Evolutionary conservation across 2,888 invertebrate species (phyloP), one percentile per base, ranked within the genome.

Genomic region (Idaea straminata): DNA sequence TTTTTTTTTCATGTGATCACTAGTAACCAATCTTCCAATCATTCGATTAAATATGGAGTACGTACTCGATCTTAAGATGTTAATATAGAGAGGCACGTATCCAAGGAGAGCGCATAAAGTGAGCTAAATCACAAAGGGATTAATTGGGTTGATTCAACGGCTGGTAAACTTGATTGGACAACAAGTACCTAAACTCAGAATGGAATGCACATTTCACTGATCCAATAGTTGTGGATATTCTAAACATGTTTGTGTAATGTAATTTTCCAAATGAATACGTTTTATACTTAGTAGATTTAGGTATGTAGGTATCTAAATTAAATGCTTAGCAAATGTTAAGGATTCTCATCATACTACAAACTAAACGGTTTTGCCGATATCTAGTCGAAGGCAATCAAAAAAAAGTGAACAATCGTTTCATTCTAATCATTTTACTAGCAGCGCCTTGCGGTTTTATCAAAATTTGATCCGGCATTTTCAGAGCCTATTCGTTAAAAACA

Each of bases 61-160:
- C 72, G 35, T 57, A 57, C 62, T 63, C 5, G 64, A 61, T 60
- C 61, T 62, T 63, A 66, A 61, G 64, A 61, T 59, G 62, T 67
- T 62, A 70, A 67, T 71, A 69, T 67, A 47, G 6, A 38, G 47
- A 47, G 47, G 47, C 47, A 47, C 47, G 47, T 47, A 47, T 47
- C 7, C 47, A 47, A 0, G 6, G 47, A 59, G 62, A 62, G 67
- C 66, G 69, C 64, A 66, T 69, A 69, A 71, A 73, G 69, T 72
- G 74, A 77, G 70, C 69, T 70, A 72, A 75, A 78, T 78, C 75
- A 78, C 81, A 83, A 80, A 80, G 79, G 78, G 74, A 78, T 80
- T 80, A 77, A 80, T 82, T 80, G 78, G 66, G 69, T 75, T 74
- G 73, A 76, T 76, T 79, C 77, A 74, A 73, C 75, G 73, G 75